Conservation (phyloP, 1,140 invertebrate genomes). For the Procambarus virginalis region DNA sequence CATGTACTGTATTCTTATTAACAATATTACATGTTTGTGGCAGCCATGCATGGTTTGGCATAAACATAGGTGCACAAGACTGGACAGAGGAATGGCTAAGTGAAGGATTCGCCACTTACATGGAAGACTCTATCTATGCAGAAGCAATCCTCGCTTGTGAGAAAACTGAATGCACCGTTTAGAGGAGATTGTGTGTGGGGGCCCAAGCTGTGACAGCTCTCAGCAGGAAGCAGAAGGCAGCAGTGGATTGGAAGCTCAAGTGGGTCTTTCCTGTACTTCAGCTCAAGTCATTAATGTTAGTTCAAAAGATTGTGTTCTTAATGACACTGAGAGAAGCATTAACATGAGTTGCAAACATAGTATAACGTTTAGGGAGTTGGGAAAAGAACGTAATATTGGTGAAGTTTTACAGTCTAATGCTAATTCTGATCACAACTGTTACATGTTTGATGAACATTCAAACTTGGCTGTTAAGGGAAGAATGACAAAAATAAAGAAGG, state of each 20-base stretch:
- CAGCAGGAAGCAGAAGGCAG: background rate
- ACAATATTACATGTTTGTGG: conserved; percentile 39
- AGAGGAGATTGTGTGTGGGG: background rate
- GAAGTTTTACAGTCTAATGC: background rate
- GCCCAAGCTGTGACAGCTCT: background rate
- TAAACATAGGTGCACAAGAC: conserved; percentile 75
- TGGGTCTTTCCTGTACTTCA: background rate
- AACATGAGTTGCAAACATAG: background rate
- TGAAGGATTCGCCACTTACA: conserved; percentile 76
- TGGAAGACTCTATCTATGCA: conserved; percentile 74
- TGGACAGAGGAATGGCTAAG: conserved; percentile 77
- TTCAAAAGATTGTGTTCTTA: background rate
- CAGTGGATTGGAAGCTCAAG: background rate
- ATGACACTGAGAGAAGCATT: no score
- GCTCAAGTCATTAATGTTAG: background rate
- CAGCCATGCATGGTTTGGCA: conserved; percentile 75
- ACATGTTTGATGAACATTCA: no score
- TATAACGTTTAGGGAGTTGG: background rate
- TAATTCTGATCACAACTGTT: background rate
- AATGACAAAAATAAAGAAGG: background rate
- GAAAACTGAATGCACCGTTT: conserved; percentile 14
- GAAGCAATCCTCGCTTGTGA: conserved; percentile 66
- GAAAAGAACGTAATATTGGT: background rate
- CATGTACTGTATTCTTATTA: background rate
- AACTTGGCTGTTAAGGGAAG: background rate